Conservation (phyloP, 1,140 invertebrate genomes). For the Ceratoteleas bidentatus region DNA sequence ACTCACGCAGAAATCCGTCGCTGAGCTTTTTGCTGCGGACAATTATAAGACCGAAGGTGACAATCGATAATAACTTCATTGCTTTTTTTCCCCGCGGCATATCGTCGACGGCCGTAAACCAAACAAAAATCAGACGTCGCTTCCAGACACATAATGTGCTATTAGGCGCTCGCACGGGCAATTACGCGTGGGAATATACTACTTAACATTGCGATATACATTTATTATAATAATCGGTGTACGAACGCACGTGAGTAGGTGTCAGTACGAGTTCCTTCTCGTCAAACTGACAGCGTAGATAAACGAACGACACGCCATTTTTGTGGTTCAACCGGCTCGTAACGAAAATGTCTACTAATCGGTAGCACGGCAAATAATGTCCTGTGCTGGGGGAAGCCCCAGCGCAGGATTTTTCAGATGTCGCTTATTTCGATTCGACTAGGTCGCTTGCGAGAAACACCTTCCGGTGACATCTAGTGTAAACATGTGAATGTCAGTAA, state of each 20-base stretch:
- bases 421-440: too few species aligned
- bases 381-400: too few species aligned
- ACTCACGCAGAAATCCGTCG: constrained; percentile 28
- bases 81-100: constrained; percentile 42
- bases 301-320: constrained; percentile 13
- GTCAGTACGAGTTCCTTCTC: constrained; percentile 46
- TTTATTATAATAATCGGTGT: constrained; percentile 65
- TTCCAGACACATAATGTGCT: constrained; percentile 53
- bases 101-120: constrained; percentile 48
- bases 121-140: constrained; percentile 51
- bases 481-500: too few species aligned
- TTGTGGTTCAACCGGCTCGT: background rate
- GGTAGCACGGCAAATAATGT: too few species aligned
- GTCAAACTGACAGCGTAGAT: constrained; percentile 54
- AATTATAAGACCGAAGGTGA: constrained; percentile 51
- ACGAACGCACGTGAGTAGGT: constrained; percentile 57
- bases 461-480: too few species aligned
- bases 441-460: too few species aligned
- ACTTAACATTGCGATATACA: constrained; percentile 64
- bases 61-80: constrained; percentile 63
- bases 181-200: constrained; percentile 67
- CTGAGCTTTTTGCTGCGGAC: constrained; percentile 22
- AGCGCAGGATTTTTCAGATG: too few species aligned
- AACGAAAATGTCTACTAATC: background rate
- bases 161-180: constrained; percentile 51